These are phyloP conservation scores for Chloroclystis v-ata DNA, from an alignment of 2,888 invertebrate species.

Conservation along the genomic window DNA sequence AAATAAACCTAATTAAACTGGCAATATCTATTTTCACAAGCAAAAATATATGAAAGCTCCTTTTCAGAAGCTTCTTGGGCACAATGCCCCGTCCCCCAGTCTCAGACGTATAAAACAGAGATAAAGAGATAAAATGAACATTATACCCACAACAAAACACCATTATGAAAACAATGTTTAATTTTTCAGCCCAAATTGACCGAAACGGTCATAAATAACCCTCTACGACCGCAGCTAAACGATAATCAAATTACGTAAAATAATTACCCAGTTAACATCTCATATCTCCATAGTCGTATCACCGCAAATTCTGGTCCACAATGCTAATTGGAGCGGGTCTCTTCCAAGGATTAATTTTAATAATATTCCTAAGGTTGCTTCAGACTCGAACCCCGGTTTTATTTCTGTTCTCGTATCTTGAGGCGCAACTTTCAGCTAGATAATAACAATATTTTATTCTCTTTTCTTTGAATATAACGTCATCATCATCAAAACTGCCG, in stretches of 20 bases:
- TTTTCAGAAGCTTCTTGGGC: neutral
- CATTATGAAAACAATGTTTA: neutral
- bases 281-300: constrained; percentile 19
- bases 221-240: constrained; percentile 10
- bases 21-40: no score
- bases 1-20: no score
- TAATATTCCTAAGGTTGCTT: constrained; percentile 32
- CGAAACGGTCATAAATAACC: constrained; percentile 8
- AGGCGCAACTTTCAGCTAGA: neutral
- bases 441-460: neutral
- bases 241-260: constrained; percentile 19
- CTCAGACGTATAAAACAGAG: neutral
- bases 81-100: neutral
- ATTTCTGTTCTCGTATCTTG: neutral
- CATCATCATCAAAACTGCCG: no score
- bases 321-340: constrained; percentile 31
- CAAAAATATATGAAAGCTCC: no score
- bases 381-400: neutral
- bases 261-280: constrained; percentile 20
- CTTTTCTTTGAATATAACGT: no score
- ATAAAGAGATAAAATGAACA: neutral
- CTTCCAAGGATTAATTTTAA: constrained; percentile 42
- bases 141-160: neutral
- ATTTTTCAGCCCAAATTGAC: neutral
- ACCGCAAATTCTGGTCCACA: constrained; percentile 23